phyloP scores from a whole-genome alignment of 2,888 invertebrate species.

The Deroplatys truncata region DNA sequence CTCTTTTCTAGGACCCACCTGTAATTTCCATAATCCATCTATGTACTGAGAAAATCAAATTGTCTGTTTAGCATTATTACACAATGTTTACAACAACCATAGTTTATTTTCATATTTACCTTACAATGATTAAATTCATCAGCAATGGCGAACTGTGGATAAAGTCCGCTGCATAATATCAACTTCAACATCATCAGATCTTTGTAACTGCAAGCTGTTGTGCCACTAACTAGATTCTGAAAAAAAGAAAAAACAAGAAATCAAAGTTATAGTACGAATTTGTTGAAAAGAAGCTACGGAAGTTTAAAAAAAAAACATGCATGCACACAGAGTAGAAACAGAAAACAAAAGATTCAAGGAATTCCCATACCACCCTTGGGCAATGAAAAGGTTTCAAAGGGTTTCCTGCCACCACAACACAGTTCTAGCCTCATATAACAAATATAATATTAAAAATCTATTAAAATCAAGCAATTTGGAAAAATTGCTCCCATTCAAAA shows the following conservation, averaged over 20 bases:
- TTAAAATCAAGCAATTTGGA: too few relatives aligned
- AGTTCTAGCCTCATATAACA: too few relatives aligned
- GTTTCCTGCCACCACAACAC: too few relatives aligned
- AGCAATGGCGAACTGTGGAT: constrained; percentile 92
- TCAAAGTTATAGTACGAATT: neutral
- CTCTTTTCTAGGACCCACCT: too few relatives aligned
- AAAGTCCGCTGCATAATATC: constrained; percentile 87
- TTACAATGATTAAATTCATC: constrained; percentile 93
- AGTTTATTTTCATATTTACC: constrained; percentile 41
- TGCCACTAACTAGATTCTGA: constrained; percentile 58
- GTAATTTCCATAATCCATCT: too few relatives aligned
- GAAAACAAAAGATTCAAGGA: too few relatives aligned
- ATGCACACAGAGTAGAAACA: neutral
- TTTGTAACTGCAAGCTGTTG: constrained; percentile 59
- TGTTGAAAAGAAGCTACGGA: neutral
- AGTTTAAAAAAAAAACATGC: neutral
- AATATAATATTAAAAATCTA: too few relatives aligned
- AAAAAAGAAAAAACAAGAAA: constrained; percentile 32
- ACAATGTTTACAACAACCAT: too few relatives aligned
- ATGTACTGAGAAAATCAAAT: too few relatives aligned
- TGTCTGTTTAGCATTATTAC: too few relatives aligned
- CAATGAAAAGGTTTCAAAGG: too few relatives aligned
- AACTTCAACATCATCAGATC: constrained; percentile 69
- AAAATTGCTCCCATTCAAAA: too few relatives aligned
- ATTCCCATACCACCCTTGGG: neutral